Evolutionary conservation across 1,140 invertebrate genomes (phyloP).

Genomic region (Plodia interpunctella): DNA sequence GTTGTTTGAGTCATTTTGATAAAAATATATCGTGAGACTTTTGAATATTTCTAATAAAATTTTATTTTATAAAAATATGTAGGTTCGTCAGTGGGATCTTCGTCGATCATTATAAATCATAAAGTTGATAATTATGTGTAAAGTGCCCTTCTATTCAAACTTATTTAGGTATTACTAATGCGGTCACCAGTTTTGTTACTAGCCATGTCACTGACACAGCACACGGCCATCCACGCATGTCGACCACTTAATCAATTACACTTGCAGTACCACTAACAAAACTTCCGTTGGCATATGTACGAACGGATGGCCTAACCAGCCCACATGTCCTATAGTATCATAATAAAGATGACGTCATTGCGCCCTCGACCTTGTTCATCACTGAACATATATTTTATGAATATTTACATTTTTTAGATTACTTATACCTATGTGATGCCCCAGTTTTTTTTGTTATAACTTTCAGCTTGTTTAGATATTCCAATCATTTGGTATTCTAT

Average conservation of each 20-base stretch:
- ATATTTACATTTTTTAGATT: neutral
- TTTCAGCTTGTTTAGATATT: no score
- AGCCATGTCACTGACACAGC: neutral
- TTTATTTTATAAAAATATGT: no score
- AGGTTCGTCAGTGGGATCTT: no score
- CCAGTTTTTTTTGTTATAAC: no score
- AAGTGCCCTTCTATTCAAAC: no score
- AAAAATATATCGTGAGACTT: no score
- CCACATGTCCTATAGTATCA: constrained; percentile 55
- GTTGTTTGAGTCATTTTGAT: no score
- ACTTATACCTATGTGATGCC: neutral
- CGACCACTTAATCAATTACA: constrained; percentile 58
- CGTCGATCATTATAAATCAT: no score
- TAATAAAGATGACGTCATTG: constrained; percentile 58
- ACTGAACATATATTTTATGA: neutral
- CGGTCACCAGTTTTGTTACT: neutral
- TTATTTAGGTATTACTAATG: no score
- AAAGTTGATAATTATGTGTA: no score
- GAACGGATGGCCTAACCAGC: constrained; percentile 18
- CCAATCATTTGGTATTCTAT: no score
- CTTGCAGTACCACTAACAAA: constrained; percentile 22
- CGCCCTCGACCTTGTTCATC: constrained; percentile 45
- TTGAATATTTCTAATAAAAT: no score
- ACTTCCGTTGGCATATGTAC: constrained; percentile 34
- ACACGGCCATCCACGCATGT: constrained; percentile 10